Conservation (phyloP, 2,888 invertebrate species). For the Microctonus hyperodae region DNA sequence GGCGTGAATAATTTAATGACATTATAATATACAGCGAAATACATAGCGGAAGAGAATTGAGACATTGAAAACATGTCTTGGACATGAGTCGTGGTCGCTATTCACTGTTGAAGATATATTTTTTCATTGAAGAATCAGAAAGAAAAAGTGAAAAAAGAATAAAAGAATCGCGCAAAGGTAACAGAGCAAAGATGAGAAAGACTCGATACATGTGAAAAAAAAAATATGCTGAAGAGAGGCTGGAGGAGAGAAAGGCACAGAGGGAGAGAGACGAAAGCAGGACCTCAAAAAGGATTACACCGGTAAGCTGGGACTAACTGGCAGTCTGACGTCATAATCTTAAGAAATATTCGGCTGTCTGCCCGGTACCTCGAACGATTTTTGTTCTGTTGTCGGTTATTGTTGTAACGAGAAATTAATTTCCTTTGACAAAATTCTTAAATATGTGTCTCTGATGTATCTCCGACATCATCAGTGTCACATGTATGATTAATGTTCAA, state of each 20-base stretch:
- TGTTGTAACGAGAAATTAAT: constrained; percentile 4
- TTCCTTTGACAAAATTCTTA: constrained; percentile 1
- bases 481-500: constrained; percentile 11
- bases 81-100: constrained; percentile 20
- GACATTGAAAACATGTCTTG: constrained; percentile 28
- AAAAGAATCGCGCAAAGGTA: constrained; percentile 31
- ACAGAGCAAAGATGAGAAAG: constrained; percentile 25
- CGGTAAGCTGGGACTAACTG: constrained; percentile 60
- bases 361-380: not conserved
- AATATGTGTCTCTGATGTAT: not conserved
- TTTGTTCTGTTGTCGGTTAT: constrained; percentile 4
- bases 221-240: constrained; percentile 6
- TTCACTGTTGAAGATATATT: constrained; percentile 39
- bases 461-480: constrained; percentile 4
- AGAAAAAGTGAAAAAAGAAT: constrained; percentile 20
- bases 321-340: constrained; percentile 63
- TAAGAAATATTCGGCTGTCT: constrained; percentile 58
- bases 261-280: constrained; percentile 36
- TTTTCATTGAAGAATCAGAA: constrained; percentile 28
- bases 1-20: constrained; percentile 42
- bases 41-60: constrained; percentile 37
- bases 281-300: constrained; percentile 61
- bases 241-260: constrained; percentile 24
- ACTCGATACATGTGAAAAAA: not conserved
- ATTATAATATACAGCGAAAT: constrained; percentile 43